phyloP scores from a whole-genome alignment of 2,888 invertebrate genomes.

The Zaprionus lineosus region DNA sequence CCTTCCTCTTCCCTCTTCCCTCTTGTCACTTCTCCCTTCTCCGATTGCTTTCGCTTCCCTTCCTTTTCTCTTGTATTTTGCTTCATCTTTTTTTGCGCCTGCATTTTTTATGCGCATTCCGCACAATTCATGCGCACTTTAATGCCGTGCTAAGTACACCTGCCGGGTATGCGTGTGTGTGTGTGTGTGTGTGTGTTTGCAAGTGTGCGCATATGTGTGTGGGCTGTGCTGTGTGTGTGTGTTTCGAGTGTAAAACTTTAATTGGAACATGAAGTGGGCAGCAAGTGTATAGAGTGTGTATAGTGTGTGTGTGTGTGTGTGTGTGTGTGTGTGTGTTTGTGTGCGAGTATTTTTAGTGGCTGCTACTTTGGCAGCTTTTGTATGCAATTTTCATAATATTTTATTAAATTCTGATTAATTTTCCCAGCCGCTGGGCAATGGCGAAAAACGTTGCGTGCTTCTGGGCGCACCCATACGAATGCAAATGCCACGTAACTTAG shows the following conservation, averaged over 20 bases:
- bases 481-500: conserved; percentile 29
- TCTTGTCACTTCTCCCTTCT: conserved; percentile 2
- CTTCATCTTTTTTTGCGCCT: conserved; percentile 23
- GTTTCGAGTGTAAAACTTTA: conserved; percentile 61
- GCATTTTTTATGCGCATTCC: conserved; percentile 67
- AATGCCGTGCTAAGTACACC: conserved; percentile 69
- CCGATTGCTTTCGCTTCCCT: no score
- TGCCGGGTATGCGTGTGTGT: conserved; percentile 22
- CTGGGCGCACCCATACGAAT: conserved; percentile 47
- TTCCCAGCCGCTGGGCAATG: conserved; percentile 35
- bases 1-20: neutral
- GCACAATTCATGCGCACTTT: conserved; percentile 62
- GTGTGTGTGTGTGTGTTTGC: conserved; percentile 6
- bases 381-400: conserved; percentile 65
- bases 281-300: conserved; percentile 7
- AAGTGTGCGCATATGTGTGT: no score
- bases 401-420: conserved; percentile 77
- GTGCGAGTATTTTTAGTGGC: conserved; percentile 40
- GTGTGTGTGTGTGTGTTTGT: neutral
- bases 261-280: conserved; percentile 75
- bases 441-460: conserved; percentile 57
- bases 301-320: neutral
- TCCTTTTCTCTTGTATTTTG: conserved; percentile 32
- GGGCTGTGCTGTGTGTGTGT: conserved; percentile 21
- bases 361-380: conserved; percentile 32